Conservation (phyloP, 2,113 vertebrate species). For the Protobothrops flavoviridis region DNA sequence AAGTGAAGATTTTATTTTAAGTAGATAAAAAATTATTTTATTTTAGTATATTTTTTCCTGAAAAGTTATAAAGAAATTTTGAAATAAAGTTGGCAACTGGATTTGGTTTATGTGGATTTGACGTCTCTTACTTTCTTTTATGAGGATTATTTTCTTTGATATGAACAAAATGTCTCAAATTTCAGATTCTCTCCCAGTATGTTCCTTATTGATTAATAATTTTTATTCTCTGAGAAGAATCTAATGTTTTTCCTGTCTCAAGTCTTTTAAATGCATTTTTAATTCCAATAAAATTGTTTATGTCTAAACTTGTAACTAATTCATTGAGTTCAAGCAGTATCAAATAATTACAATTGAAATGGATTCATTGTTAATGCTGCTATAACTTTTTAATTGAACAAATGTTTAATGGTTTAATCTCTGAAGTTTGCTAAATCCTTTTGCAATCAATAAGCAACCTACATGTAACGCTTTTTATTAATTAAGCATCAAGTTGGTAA, state of each 20-base stretch:
- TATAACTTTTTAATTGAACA: constrained; percentile 64
- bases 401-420: constrained; percentile 52
- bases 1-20: constrained; percentile 45
- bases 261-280: constrained; percentile 16
- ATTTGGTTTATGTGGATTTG: background rate
- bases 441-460: background rate
- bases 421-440: background rate
- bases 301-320: constrained; percentile 47
- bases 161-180: constrained; percentile 34
- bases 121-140: constrained; percentile 15
- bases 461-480: constrained; percentile 19
- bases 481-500: background rate
- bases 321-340: constrained; percentile 44
- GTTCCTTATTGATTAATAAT: constrained; percentile 20
- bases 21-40: constrained; percentile 18
- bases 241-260: constrained; percentile 32
- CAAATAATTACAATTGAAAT: constrained; percentile 45
- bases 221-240: constrained; percentile 27
- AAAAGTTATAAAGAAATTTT: constrained; percentile 18
- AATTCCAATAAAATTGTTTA: constrained; percentile 37
- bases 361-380: constrained; percentile 53
- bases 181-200: constrained; percentile 34
- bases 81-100: constrained; percentile 9
- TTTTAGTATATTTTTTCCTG: constrained; percentile 20
- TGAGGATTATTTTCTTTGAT: constrained; percentile 19